Base-by-base conservation (phyloP, 1,140 invertebrate species). In the Bombus pyrosoma region DNA sequence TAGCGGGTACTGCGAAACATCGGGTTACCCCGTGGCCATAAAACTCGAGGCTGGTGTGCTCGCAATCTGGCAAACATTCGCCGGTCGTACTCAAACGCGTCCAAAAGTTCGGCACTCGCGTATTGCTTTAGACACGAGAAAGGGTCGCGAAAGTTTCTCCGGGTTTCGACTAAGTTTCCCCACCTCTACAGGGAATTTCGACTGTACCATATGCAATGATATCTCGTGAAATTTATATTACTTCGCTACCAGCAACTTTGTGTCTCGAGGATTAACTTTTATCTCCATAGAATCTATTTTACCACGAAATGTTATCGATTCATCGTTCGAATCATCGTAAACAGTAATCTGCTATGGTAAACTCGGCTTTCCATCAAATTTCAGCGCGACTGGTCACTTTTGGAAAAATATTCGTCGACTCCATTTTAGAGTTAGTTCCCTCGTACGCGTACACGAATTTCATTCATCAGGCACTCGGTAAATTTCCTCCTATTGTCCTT, bases 61-160 rank as follows among this genome's bases (percentile, higher is more conserved):
- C 59, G 81, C 81, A 83, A 83, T 77, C 81, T 83, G 81, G 73
- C 74, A 53, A 76, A 64, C 81, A 37, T 82, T 74, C 41, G 69
- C 39, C 34, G 0, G 41, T 43, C n/a, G 71, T 72, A 80, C 53
- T 47, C 32, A 80, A 80, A 80, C 64, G 28, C 13, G 57, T 37
- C 10, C 32, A 28, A 53, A 83, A 83, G 78, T 80, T 80, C 3
- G 43, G 10, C 32, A 22, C 5, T 37, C 78, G 41, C 78, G 64
- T 80, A 69, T 80, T 53, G 32, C 78, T 59, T 43, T 37, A 41
- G 28, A 64, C 32, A 32, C 72, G 81, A 69, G 74, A 77, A 77
- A 47, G 73, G 43, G 81, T 83, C 37, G 73, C 81, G 73, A 77
- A 77, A 83, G 28, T 83, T 77, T 37, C 71, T 25, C 41, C 25